Evolutionary conservation across 2,888 invertebrate genomes (phyloP), one percentile per base, ranked within the genome.

Genomic region (Silvanus unidentatus): DNA sequence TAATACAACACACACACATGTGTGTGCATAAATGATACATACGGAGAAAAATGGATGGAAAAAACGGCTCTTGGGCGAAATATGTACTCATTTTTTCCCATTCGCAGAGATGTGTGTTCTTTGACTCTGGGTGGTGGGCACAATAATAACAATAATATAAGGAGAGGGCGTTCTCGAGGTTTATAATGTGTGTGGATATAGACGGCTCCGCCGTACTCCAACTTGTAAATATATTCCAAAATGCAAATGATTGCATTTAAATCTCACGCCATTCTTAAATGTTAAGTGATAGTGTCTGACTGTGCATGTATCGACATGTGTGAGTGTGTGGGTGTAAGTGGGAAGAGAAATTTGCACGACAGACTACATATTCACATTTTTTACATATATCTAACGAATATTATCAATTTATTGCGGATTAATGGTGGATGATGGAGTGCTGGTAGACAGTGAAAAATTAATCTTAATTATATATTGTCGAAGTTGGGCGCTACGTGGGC

Each of bases 181-280:
- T 32, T n/a, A 32, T 32, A 12, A 12, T 37, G 16, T 37, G 37
- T 37, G 12, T 12, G 37, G n/a, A 9, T 37, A 12, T 5, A 12
- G 11, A 32, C 22, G 22, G 22, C 22, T 22, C 22, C 22, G 8
- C 22, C 8, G 8, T 22, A 22, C n/a, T n/a, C n/a, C 32, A 32
- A 12, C 15, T 32, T 37, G 37, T 37, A 37, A 37, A 37, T 37
- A 9, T 37, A 37, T 37, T 37, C 37, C 37, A 37, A 37, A 37
- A 37, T 37, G 37, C 37, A 37, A 37, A 37, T 37, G 14, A 37
- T 37, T 37, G 37, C 37, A 37, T 37, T 37, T 37, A 37, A 37
- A 37, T 37, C 37, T 37, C 37, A 37, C 37, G 37, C 37, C 37
- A 37, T 15, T 37, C n/a, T 12, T 37, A 37, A 32, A 12, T 32